A percentile compares a stretch with the other conserved stretches of the same genome.
Evolutionary conservation across 2,888 invertebrate species (phyloP).

Genomic region (Apamea sordens): DNA sequence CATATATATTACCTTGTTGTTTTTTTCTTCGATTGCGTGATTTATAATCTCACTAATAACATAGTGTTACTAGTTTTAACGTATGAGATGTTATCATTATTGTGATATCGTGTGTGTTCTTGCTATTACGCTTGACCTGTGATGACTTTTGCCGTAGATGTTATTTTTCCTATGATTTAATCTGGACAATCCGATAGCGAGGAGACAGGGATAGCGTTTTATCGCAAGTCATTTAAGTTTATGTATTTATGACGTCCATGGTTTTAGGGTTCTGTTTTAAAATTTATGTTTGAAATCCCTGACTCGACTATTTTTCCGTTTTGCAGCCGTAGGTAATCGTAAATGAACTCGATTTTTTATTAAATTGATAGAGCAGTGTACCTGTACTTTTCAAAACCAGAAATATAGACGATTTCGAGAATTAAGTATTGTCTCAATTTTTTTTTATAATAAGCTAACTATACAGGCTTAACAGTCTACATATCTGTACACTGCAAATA

Average conservation of each 20-base stretch:
- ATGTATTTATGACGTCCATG: background rate
- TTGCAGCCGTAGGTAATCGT: background rate
- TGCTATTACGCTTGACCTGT: background rate
- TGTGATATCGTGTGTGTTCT: conserved; percentile 15
- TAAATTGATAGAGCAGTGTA: background rate
- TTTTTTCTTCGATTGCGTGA: conserved; percentile 49
- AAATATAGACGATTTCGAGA: background rate
- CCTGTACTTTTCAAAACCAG: too few species aligned
- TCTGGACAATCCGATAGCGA: background rate
- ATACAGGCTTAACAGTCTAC: too few species aligned
- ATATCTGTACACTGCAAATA: too few species aligned
- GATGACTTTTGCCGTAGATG: conserved; percentile 22
- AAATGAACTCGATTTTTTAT: background rate
- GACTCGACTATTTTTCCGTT: background rate
- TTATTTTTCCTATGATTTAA: background rate
- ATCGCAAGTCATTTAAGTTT: conserved; percentile 1
- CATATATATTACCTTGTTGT: background rate
- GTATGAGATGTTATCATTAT: conserved; percentile 9
- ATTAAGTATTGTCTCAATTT: too few species aligned
- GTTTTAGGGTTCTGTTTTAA: background rate
- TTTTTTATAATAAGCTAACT: too few species aligned
- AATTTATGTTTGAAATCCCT: background rate
- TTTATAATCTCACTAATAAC: conserved; percentile 14
- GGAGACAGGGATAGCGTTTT: background rate
- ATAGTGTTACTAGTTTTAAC: conserved; percentile 1